These are phyloP conservation scores for Neoarius graeffei DNA, from an alignment of 2,113 vertebrate genomes.

Conservation along the genomic window DNA sequence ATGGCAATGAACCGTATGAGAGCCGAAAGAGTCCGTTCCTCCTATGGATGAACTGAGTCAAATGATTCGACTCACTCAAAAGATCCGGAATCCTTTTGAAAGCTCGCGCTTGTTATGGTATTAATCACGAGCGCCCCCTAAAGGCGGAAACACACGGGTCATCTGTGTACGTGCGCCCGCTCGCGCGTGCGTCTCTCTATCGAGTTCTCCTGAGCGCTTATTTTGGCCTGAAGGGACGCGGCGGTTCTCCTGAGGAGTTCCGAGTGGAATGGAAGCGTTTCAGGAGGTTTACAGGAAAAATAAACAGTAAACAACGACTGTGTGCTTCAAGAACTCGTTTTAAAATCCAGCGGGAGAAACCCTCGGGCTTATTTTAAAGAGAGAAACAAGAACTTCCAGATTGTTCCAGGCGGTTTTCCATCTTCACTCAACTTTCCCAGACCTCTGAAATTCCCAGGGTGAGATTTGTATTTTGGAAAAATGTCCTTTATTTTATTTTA, in stretches of 20 bases:
- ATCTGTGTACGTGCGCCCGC: background rate
- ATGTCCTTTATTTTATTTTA: background rate
- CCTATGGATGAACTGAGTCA: background rate
- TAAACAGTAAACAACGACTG: background rate
- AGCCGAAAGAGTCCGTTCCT: background rate
- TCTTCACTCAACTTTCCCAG: too few relatives aligned
- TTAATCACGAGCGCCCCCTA: background rate
- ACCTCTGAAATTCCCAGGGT: background rate
- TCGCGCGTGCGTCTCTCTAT: background rate
- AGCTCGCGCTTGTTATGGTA: background rate
- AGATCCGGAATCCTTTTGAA: background rate
- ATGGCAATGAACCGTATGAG: background rate
- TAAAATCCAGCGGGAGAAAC: background rate
- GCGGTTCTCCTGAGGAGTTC: background rate
- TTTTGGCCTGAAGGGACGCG: background rate
- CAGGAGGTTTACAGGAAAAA: background rate
- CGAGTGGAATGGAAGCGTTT: background rate
- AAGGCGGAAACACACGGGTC: background rate
- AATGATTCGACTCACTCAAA: background rate
- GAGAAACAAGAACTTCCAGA: background rate
- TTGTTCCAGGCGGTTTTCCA: background rate
- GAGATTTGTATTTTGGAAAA: background rate
- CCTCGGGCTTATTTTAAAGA: too few relatives aligned
- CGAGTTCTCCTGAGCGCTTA: conserved; percentile 18
- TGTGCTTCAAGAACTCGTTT: background rate